phyloP scores from a whole-genome alignment of 2,888 invertebrate species.

The Perithous albicinctus region DNA sequence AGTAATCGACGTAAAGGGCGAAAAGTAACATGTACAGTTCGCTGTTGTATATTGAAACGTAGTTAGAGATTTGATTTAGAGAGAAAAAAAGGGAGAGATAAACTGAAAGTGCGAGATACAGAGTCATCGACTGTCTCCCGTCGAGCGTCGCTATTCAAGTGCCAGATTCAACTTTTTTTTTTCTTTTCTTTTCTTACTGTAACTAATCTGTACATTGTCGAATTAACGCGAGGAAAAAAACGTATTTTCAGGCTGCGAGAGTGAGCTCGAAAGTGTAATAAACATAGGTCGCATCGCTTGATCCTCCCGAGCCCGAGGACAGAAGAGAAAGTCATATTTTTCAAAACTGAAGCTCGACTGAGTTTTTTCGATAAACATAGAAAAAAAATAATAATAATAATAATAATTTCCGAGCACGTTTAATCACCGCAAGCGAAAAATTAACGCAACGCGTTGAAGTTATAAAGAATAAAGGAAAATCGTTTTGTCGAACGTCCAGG shows the following conservation, averaged over 20 bases:
- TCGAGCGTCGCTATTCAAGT: slow-evolving; percentile 40
- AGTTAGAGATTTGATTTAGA: slow-evolving; percentile 62
- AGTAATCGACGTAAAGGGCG: slow-evolving; percentile 50
- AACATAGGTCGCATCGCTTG: slow-evolving; percentile 33
- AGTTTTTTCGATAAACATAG: slow-evolving; percentile 34
- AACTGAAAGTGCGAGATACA: slow-evolving; percentile 17
- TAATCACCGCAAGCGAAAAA: neutral
- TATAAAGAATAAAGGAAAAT: neutral
- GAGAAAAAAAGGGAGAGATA: slow-evolving; percentile 49
- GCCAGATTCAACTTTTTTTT: slow-evolving; percentile 44
- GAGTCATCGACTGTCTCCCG: slow-evolving; percentile 39
- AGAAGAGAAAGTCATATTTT: slow-evolving; percentile 49
- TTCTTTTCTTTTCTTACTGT: neutral
- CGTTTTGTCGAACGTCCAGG: neutral
- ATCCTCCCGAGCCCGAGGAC: slow-evolving; percentile 2
- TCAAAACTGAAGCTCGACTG: slow-evolving; percentile 54
- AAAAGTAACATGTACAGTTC: slow-evolving; percentile 65
- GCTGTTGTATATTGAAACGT: slow-evolving; percentile 68
- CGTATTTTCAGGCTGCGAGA: slow-evolving; percentile 48
- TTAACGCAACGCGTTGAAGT: neutral
- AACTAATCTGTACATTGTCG: slow-evolving; percentile 58
- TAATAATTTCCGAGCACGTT: neutral
- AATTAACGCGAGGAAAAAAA: slow-evolving; percentile 28
- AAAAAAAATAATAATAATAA: neutral
- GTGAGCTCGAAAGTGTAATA: slow-evolving; percentile 27